Evolutionary conservation across 2,888 invertebrate genomes (phyloP), one percentile per base, ranked within the genome.

Genomic region (Diadegma fenestrale): DNA sequence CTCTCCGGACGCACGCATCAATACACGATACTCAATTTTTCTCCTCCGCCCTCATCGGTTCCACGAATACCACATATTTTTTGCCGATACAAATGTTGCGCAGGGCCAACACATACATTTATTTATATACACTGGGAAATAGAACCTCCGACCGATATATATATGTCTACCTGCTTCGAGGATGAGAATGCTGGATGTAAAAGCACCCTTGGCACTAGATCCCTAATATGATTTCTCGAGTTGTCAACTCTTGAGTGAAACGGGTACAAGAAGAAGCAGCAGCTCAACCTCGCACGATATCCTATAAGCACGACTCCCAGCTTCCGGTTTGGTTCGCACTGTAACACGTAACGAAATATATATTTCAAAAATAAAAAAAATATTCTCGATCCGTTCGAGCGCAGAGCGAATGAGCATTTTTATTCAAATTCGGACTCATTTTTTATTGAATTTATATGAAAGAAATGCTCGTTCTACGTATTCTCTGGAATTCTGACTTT

Each of bases 61-160:
- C 80, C 79, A 88, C 88, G 89, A 88, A 90, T 89, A 90, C 89
- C 90, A 88, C 90, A 90, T 89, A 90, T 90, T 91, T 88, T 88
- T 84, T 80, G 84, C 83, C 89, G 89, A 91, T 91, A 91, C 90
- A 91, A 91, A 91, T 91, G 89, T 91, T 89, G 86, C 88, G 88
- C 61, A 26, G 45, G 81, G 71, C 81, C 66, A 41, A 72, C 63
- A 48, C 54, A 54, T 41, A 45, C n/a, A 2, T 19, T 19, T 41
- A 30, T 48, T 37, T 51, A 72, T 73, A 43, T 73, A 75, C 30
- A 30, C n/a, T 17, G 37, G 22, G 30, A 77, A 68, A 68, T 64
- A 48, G 30, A 64, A 71, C 63, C 30, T 69, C 19, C 63, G 45
- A 79, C 12, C 26, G 6, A 58, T 54, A 68, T 6, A 61, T 61